Conservation (phyloP, 2,113 vertebrate species). For the Caracal caracal region DNA sequence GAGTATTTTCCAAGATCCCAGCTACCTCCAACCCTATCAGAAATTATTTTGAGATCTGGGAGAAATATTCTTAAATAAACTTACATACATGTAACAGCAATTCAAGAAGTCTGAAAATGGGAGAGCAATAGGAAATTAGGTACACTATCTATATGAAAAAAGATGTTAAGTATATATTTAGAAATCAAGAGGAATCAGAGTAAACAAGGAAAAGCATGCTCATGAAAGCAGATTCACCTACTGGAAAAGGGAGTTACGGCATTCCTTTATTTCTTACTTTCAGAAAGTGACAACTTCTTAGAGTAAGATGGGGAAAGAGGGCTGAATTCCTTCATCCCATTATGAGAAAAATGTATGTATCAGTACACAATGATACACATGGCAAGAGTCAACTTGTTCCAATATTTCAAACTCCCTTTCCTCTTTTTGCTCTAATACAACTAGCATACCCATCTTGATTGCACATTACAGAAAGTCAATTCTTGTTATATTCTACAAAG, state of each 20-base stretch:
- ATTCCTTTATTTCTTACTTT: neutral
- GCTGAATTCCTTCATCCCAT: neutral
- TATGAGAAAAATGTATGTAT: neutral
- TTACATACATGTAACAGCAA: neutral
- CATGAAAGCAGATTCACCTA: neutral
- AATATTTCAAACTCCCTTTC: neutral
- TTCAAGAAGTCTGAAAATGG: neutral
- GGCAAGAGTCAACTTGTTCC: neutral
- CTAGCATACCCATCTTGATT: neutral
- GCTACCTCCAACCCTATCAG: neutral
- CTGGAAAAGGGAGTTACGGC: neutral
- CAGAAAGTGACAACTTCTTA: neutral
- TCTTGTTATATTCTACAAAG: neutral
- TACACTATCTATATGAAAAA: conserved; percentile 5
- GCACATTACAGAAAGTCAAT: neutral
- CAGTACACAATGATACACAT: neutral
- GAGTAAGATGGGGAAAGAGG: neutral
- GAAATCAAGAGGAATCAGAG: neutral
- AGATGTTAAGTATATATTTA: neutral
- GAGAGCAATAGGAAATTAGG: neutral
- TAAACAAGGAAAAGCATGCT: neutral
- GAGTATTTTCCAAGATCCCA: neutral
- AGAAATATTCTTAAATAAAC: neutral
- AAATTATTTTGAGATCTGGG: neutral
- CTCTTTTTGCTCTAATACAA: neutral